These are phyloP conservation scores for Aspidapion aeneum DNA, from an alignment of 2,888 invertebrate species.

Conservation along the genomic window DNA sequence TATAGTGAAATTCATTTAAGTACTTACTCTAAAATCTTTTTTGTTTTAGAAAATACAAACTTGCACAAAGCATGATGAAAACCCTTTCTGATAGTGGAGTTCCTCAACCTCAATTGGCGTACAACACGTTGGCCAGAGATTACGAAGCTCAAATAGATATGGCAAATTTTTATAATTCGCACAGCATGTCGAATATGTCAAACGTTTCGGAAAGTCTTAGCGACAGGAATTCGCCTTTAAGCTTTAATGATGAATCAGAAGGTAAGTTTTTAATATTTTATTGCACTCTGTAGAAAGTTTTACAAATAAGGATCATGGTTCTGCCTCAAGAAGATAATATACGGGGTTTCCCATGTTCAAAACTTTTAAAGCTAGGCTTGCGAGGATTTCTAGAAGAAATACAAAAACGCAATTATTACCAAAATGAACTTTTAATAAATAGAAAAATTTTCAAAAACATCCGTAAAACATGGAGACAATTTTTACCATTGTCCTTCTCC, in stretches of 20 bases:
- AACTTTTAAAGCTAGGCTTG: too few relatives aligned
- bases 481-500: too few relatives aligned
- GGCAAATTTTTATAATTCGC: slow-evolving; percentile 40
- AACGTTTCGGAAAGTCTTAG: slow-evolving; percentile 51
- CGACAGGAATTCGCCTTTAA: slow-evolving; percentile 52
- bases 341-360: too few relatives aligned
- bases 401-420: too few relatives aligned
- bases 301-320: too few relatives aligned
- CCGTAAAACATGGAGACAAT: too few relatives aligned
- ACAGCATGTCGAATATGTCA: slow-evolving; percentile 39
- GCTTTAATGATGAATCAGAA: slow-evolving; percentile 47
- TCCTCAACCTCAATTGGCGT: slow-evolving; percentile 34
- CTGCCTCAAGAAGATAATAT: too few relatives aligned
- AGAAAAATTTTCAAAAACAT: too few relatives aligned
- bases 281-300: not conserved
- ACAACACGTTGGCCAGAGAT: slow-evolving; percentile 46
- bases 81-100: slow-evolving; percentile 56
- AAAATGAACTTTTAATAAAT: too few relatives aligned
- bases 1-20: too few relatives aligned
- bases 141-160: slow-evolving; percentile 49
- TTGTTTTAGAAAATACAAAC: slow-evolving; percentile 62
- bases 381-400: too few relatives aligned
- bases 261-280: slow-evolving; percentile 5
- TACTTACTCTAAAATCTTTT: too few relatives aligned
- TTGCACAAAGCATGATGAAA: slow-evolving; percentile 57